phyloP scores from a whole-genome alignment of 2,888 invertebrate species.

The Leptopilina drosophilae region DNA sequence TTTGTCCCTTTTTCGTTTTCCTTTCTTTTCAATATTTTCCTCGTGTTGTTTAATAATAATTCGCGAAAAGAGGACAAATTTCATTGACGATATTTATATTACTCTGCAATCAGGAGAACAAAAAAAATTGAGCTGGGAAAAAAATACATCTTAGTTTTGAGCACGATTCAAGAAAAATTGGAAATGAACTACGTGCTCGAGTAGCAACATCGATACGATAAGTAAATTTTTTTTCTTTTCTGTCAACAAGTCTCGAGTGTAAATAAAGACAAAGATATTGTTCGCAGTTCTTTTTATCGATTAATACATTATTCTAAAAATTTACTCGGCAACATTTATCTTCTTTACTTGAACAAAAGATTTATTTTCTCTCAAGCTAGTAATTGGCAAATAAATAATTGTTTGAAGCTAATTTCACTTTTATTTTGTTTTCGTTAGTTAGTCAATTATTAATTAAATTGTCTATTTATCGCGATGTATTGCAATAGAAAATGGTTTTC shows the following conservation, averaged over 20 bases:
- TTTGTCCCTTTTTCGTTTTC: no score
- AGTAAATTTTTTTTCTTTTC: conserved; percentile 10
- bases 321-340: no score
- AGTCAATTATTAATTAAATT: neutral
- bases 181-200: conserved; percentile 62
- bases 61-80: no score
- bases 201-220: neutral
- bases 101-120: neutral
- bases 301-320: no score
- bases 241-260: conserved; percentile 8
- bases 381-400: no score
- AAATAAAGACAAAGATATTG: conserved; percentile 32
- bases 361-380: no score
- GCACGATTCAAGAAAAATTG: conserved; percentile 32
- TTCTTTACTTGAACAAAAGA: no score
- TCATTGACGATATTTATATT: neutral
- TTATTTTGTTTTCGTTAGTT: no score
- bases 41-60: no score
- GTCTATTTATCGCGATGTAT: conserved; percentile 2
- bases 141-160: conserved; percentile 32
- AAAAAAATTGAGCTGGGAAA: conserved; percentile 26
- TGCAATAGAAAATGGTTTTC: conserved; percentile 22
- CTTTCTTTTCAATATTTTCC: no score
- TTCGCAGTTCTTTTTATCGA: no score
- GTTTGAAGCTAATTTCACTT: neutral